phyloP scores from a whole-genome alignment of 1,140 invertebrate species.

The Drosophila tani region DNA sequence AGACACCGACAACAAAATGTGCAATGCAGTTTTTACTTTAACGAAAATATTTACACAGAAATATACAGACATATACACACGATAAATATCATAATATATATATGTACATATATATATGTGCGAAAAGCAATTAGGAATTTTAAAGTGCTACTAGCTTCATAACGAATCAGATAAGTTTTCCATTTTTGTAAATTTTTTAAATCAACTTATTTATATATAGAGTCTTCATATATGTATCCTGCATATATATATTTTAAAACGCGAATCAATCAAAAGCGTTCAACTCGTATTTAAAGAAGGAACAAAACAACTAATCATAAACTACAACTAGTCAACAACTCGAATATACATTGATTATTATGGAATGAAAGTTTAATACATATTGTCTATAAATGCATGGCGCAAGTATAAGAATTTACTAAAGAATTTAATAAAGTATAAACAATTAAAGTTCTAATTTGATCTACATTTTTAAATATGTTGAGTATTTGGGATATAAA shows the following conservation, averaged over 20 bases:
- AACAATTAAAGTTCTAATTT: slow-evolving; percentile 7
- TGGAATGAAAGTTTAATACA: slow-evolving; percentile 30
- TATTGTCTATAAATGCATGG: slow-evolving; percentile 48
- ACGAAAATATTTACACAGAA: slow-evolving; percentile 48
- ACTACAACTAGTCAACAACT: slow-evolving; percentile 49
- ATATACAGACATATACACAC: slow-evolving; percentile 42
- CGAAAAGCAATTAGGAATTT: slow-evolving; percentile 34
- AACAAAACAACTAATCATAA: slow-evolving; percentile 37
- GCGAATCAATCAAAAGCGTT: slow-evolving; percentile 50
- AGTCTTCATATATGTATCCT: slow-evolving; percentile 32
- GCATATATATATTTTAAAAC: slow-evolving; percentile 42
- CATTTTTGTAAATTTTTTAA: slow-evolving; percentile 75
- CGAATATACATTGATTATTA: slow-evolving; percentile 49
- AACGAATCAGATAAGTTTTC: slow-evolving; percentile 49
- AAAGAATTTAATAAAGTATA: slow-evolving; percentile 56
- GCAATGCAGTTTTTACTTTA: slow-evolving; percentile 83
- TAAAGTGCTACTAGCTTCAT: slow-evolving; percentile 56
- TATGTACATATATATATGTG: slow-evolving; percentile 36
- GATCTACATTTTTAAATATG: not conserved
- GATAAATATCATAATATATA: slow-evolving; percentile 35
- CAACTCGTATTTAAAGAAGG: slow-evolving; percentile 40
- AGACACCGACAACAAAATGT: slow-evolving; percentile 62
- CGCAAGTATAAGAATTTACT: slow-evolving; percentile 57
- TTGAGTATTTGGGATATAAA: not conserved
- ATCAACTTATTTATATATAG: slow-evolving; percentile 47